Base-by-base conservation (phyloP, 2,113 vertebrate species). In the Ariopsis seemanni region DNA sequence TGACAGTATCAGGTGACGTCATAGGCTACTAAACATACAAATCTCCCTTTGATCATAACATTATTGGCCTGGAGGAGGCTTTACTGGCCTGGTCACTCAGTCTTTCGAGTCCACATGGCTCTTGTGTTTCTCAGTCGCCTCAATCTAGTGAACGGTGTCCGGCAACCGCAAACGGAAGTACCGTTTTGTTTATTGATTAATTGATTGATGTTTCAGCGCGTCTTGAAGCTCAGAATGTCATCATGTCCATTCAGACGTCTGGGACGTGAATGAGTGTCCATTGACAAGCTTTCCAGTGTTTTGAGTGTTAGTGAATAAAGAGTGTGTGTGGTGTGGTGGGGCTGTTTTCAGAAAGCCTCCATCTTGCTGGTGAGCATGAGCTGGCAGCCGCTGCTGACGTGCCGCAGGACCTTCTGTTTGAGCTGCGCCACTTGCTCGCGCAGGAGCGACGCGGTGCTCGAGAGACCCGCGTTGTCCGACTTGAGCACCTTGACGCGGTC, bases 341-440 rank as follows among this genome's bases (percentile, higher is more conserved):
- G 1, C 91, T 57, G 0, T 7, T 42, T 34, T 90, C 93, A 96
- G 91, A 96, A 96, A 5, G 94, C 92, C 90, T 96, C 97, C 91
- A 97, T 94, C 89, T 98, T 97, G 55, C 96, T 96, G 4, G 96
- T 96, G 0, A 97, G 91, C 91, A 98, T 97, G 86, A 99, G 95
- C 92, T 98, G 97, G 90, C 97, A 99, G 86, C 97, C 97, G 89
- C 96, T 97, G 89, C 96, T 97, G 86, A 98, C 96, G 30, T 99
- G 97, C 58, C 96, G 97, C 85, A 97, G 94, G 87, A 99, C 97
- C 89, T 97, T 97, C 91, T 97, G 97, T 82, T 98, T 97, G 75
- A 99, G 96, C 91, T 98, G 96, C 17, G 97, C 97, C 63, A 99
- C 97, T 89, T 99, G 97, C 4, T 98, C 97, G 10, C 97, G 94